Base-by-base conservation (phyloP, 2,888 invertebrate genomes). In the Harpalus rufipes region DNA sequence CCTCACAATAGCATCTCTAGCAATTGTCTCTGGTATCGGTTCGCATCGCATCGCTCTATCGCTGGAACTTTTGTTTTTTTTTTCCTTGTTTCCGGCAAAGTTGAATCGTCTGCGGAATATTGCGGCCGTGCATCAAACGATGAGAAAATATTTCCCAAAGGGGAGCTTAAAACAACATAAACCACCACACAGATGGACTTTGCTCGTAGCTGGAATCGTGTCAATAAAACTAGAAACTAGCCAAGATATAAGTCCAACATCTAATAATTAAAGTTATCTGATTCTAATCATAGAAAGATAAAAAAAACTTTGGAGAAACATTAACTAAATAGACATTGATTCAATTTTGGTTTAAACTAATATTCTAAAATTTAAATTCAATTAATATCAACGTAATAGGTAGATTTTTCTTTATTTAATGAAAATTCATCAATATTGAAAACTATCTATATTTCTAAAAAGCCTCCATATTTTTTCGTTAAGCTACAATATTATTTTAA, bases 141-240 rank as follows among this genome's bases (percentile, higher is more conserved):
- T 76, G 76, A 56, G 76, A 76, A 76, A 76, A 51, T 76, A 76
- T 76, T 76, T 76, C 76, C 76, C 76, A 76, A 76, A 18, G 21
- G 76, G 58, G 51, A 21, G 21, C 56, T 76, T 76, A 76, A 76
- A 76, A 51, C 76, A 76, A 76, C 51, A 76, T 76, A 74, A 74
- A 74, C 18, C 74, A 44, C n/a, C 76, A 12, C 51, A 51, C 18
- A 18, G 51, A 56, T 56, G 76, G 56, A 76, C 76, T 76, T 74
- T 32, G n/a, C 12, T 39, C 16, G 16, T 41, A 51, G 12, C 21
- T 14, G 44, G 51, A 16, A 16, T 7, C 18, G 74, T 32, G 74
- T 41, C 32, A 51, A 41, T 74, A 61, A 61, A 61, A 61, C 44
- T 12, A 51, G 44, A 61, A 61, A 61, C 44, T 12, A 51, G 44